Conservation (phyloP, 2,888 invertebrate species). For the Dicranocentrus wangi region DNA sequence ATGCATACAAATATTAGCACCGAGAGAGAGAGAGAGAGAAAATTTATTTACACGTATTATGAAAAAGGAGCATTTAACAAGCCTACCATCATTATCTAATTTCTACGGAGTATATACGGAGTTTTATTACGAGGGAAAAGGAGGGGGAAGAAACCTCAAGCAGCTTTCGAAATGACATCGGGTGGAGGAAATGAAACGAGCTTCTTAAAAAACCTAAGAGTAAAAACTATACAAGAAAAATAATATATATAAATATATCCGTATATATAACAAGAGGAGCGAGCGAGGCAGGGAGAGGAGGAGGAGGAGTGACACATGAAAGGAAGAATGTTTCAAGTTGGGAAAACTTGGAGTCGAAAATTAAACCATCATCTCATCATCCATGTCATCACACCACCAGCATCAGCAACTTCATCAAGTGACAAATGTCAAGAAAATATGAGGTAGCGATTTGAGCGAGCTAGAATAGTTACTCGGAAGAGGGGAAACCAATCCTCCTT, state of each 20-base stretch:
- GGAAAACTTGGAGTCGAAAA: slow-evolving; percentile 48
- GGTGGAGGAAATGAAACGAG: slow-evolving; percentile 29
- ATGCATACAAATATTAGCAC: background rate
- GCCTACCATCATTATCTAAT: slow-evolving; percentile 48
- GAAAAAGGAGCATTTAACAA: slow-evolving; percentile 45
- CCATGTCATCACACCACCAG: slow-evolving; percentile 40
- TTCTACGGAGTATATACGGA: slow-evolving; percentile 22
- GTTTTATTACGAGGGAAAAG: background rate
- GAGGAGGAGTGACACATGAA: slow-evolving; percentile 40
- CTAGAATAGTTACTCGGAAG: no score
- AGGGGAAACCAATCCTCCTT: background rate
- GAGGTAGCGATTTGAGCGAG: slow-evolving; percentile 22
- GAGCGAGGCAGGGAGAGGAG: background rate
- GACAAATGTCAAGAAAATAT: slow-evolving; percentile 60
- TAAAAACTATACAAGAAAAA: background rate
- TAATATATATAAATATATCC: background rate
- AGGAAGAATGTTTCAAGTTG: slow-evolving; percentile 46
- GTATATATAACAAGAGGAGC: background rate
- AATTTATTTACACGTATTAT: slow-evolving; percentile 44
- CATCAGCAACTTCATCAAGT: slow-evolving; percentile 53
- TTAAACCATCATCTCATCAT: slow-evolving; percentile 60
- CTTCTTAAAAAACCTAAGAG: no score
- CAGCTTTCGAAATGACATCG: slow-evolving; percentile 40
- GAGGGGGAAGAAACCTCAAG: background rate
- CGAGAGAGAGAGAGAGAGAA: background rate